Evolutionary conservation across 2,113 vertebrate species (phyloP).

Genomic region (Engraulis encrasicolus): DNA sequence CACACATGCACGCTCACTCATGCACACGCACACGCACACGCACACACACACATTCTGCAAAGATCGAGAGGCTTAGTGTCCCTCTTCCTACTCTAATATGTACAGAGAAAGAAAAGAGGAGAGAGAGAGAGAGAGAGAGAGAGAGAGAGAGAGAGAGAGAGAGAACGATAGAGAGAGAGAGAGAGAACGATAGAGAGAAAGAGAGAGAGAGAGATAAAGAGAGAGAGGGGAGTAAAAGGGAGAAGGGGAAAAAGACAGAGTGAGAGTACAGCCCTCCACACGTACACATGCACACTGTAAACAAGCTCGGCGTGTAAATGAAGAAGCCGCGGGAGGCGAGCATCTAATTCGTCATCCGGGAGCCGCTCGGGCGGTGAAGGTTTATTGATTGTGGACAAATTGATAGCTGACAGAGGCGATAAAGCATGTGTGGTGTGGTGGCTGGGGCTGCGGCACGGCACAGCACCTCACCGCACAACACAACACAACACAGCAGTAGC

Average conservation of each 20-base stretch:
- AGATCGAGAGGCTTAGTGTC: neutral
- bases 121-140: neutral
- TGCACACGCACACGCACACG: neutral
- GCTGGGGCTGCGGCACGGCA: conserved; percentile 33
- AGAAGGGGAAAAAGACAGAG: neutral
- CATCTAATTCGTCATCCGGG: conserved; percentile 45
- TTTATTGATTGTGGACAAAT: conserved; percentile 49
- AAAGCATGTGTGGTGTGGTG: conserved; percentile 47
- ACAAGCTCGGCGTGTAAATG: conserved; percentile 34
- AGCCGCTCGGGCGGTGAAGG: conserved; percentile 28
- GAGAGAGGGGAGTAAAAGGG: neutral
- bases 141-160: neutral
- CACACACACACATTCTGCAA: neutral
- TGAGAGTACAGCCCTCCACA: neutral
- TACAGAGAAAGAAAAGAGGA: neutral
- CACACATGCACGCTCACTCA: neutral
- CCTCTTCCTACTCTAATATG: no score
- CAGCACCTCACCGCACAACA: no score
- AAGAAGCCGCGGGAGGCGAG: conserved; percentile 28
- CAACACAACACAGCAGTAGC: no score
- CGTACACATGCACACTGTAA: conserved; percentile 21
- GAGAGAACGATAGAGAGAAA: neutral
- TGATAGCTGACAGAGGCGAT: conserved; percentile 51
- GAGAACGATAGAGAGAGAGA: neutral
- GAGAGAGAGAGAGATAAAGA: no score